These are phyloP conservation scores for Neomonachus schauinslandi DNA, from an alignment of 2,113 vertebrate species.

Conservation along the genomic window DNA sequence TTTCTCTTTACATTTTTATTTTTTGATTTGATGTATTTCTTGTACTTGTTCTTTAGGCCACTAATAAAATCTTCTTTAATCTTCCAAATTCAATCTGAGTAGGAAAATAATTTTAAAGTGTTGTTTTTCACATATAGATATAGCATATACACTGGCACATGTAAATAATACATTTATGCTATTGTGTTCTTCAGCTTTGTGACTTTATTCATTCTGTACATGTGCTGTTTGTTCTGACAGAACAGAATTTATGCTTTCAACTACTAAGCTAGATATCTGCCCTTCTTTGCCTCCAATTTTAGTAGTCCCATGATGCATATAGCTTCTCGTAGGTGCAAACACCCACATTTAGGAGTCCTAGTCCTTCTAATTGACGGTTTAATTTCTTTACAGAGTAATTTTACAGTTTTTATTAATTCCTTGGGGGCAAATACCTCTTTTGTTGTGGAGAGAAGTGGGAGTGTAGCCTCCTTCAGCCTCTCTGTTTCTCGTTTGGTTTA, in stretches of 20 bases:
- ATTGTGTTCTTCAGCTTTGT: neutral
- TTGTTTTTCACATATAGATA: neutral
- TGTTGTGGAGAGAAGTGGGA: neutral
- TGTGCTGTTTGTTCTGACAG: neutral
- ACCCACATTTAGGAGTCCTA: neutral
- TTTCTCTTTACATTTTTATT: constrained; percentile 23
- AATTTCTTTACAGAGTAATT: constrained; percentile 23
- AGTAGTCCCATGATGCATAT: neutral
- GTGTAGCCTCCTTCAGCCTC: neutral
- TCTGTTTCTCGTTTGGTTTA: neutral
- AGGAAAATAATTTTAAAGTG: neutral
- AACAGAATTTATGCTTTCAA: neutral
- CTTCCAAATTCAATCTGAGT: constrained; percentile 19
- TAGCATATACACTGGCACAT: no score
- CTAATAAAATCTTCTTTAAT: neutral
- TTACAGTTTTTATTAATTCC: constrained; percentile 39
- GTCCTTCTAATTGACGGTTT: constrained; percentile 17
- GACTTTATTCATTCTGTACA: neutral
- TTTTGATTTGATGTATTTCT: constrained; percentile 19
- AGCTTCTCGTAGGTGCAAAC: neutral
- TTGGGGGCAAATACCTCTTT: neutral
- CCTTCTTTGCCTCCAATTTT: neutral
- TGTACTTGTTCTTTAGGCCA: neutral
- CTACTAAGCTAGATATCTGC: neutral
- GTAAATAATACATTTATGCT: neutral